phyloP scores from a whole-genome alignment of 2,888 invertebrate species.

The Eristalinus aeneus region DNA sequence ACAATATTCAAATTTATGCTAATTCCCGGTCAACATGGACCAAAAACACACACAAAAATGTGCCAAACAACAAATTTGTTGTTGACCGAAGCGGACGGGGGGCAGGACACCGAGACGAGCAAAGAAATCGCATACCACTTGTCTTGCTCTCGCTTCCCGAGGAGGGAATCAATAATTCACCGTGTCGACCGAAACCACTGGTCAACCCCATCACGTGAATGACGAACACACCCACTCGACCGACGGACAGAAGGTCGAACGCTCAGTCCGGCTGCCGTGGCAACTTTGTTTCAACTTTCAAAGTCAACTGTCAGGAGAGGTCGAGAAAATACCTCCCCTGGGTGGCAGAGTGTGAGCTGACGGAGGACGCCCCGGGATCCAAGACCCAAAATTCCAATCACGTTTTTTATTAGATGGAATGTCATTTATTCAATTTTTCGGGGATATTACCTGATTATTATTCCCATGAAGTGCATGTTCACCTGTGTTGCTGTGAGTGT shows the following conservation, averaged over 20 bases:
- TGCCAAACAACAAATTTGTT: slow-evolving; percentile 68
- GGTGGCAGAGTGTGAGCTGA: too few species aligned
- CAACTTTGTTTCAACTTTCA: slow-evolving; percentile 23
- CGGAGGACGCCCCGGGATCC: not conserved
- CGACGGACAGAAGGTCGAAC: not conserved
- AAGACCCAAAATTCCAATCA: slow-evolving; percentile 58
- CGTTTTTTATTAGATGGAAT: slow-evolving; percentile 72
- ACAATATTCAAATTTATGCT: slow-evolving; percentile 61
- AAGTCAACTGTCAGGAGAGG: slow-evolving; percentile 46
- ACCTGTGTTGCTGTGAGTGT: slow-evolving; percentile 36
- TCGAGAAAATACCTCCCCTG: slow-evolving; percentile 21
- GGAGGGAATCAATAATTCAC: slow-evolving; percentile 37
- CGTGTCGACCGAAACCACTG: not conserved
- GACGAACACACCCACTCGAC: not conserved
- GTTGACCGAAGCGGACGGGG: slow-evolving; percentile 17
- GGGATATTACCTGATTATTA: slow-evolving; percentile 70
- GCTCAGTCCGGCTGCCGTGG: not conserved
- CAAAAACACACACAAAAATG: slow-evolving; percentile 54
- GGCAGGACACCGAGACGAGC: not conserved
- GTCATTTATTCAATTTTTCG: slow-evolving; percentile 71
- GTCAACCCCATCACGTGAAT: slow-evolving; percentile 55
- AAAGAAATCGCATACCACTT: not conserved
- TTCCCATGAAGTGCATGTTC: slow-evolving; percentile 67
- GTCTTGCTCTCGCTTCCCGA: not conserved
- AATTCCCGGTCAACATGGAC: slow-evolving; percentile 38